phyloP scores from a whole-genome alignment of 2,113 vertebrate genomes.

The Poicephalus meyeri region DNA sequence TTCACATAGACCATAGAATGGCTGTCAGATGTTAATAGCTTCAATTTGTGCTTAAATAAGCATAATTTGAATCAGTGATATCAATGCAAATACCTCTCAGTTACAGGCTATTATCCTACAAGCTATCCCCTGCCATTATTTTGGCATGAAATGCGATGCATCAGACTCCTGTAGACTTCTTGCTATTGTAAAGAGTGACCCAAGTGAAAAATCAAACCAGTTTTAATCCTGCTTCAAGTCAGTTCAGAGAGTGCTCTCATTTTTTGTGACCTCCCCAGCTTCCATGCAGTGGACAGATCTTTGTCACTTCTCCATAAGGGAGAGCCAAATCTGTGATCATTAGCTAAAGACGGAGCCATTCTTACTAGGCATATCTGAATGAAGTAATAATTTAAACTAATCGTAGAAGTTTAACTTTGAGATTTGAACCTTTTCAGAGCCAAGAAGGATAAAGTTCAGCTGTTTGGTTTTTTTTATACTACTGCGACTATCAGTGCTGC shows the following conservation, averaged over 20 bases:
- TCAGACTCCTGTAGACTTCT: neutral
- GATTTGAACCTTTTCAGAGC: neutral
- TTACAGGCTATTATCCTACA: neutral
- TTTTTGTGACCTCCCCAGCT: neutral
- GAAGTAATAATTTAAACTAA: neutral
- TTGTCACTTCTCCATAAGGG: neutral
- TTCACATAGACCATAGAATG: neutral
- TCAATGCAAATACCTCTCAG: neutral
- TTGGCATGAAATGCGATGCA: neutral
- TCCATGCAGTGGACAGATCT: neutral
- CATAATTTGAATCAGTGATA: neutral
- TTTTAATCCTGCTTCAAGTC: neutral
- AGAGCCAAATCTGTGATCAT: neutral
- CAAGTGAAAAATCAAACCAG: neutral
- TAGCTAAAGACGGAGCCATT: neutral
- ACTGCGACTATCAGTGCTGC: neutral
- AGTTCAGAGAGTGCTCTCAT: neutral
- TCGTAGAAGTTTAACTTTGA: neutral
- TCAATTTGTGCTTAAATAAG: neutral
- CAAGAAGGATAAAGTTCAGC: neutral
- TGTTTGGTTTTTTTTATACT: neutral
- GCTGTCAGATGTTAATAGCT: neutral
- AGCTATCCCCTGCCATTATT: neutral
- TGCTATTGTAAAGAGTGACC: neutral
- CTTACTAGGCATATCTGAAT: neutral